Conservation (phyloP, 2,888 invertebrate genomes). For the Stenichneumon culpator region DNA sequence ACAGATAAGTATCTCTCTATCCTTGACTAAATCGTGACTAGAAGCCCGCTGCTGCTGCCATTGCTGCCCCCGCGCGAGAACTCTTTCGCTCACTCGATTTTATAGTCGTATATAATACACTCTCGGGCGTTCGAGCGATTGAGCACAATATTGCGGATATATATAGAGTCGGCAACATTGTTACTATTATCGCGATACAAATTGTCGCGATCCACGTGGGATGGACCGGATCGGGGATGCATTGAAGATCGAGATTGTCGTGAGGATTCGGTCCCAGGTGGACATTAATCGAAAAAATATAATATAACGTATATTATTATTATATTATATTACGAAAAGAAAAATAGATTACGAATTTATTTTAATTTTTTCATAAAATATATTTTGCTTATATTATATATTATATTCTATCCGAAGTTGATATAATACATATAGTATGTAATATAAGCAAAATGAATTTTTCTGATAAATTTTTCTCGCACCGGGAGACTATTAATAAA, state of each 20-base stretch:
- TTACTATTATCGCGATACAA: slow-evolving; percentile 80
- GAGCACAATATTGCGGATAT: slow-evolving; percentile 78
- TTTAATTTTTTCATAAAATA: no score
- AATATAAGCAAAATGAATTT: not conserved
- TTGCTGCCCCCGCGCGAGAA: slow-evolving; percentile 60
- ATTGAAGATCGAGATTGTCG: not conserved
- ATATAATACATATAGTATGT: no score
- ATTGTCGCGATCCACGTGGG: slow-evolving; percentile 73
- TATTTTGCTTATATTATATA: no score
- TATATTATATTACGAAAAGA: no score
- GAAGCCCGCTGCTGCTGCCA: slow-evolving; percentile 74
- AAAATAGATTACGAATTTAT: no score
- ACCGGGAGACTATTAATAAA: not conserved
- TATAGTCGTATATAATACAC: slow-evolving; percentile 32
- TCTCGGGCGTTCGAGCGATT: slow-evolving; percentile 70
- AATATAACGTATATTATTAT: no score
- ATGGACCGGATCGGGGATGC: not conserved
- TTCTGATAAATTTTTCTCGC: not conserved
- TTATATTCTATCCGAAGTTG: no score
- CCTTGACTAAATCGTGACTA: slow-evolving; percentile 85
- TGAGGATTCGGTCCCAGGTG: not conserved
- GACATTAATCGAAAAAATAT: no score
- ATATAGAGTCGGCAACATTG: slow-evolving; percentile 79
- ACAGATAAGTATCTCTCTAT: slow-evolving; percentile 83
- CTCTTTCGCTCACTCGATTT: slow-evolving; percentile 61